Base-by-base conservation (phyloP, 2,888 invertebrate species). In the Erebia palarica region DNA sequence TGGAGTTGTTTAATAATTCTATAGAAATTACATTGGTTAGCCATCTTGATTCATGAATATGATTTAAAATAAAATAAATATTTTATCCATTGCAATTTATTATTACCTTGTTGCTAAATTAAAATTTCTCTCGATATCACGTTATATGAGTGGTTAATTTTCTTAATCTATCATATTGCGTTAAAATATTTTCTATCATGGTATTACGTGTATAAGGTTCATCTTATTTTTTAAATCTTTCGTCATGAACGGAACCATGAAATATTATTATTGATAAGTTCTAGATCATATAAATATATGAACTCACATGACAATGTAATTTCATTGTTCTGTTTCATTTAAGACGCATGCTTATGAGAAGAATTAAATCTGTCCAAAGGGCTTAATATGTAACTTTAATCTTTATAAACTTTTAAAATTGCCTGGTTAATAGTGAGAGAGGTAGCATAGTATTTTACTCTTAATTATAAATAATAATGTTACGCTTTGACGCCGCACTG, bases 281-380 rank as follows among this genome's bases (percentile, higher is more conserved):
- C 92, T 93, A 93, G 92, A 92, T 93, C 92, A 92, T 93, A 93
- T 92, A 90, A 92, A 92, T 93, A 92, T 92, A 91, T 88, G 78
- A 84, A 82, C 83, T 79, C 73, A 64, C 42, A 18, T 55, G 16
- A 49, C 42, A 55, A 53, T 58, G 49, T 66, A 64, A n/a, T 61
- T 57, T 68, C 42, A 64, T 44, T 61, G 27, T 61, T 42, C 42
- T 47, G 27, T 63, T 70, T 78, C 76, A 74, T 72, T 74, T 73
- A 47, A 69, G 67, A 69, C 59, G 57, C 71, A 71, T 68, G 61
- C 74, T 53, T 65, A 59, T 51, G 57, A 49, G 58, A 21, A 36
- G n/a, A 59, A 49, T 67, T 47, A 58, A 73, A 75, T 68, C 81
- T 84, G 85, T 85, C 83, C 81, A 82, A 81, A 82, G 85, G 84